Conservation (phyloP, 2,113 vertebrate species). For the Miniopterus natalensis region DNA sequence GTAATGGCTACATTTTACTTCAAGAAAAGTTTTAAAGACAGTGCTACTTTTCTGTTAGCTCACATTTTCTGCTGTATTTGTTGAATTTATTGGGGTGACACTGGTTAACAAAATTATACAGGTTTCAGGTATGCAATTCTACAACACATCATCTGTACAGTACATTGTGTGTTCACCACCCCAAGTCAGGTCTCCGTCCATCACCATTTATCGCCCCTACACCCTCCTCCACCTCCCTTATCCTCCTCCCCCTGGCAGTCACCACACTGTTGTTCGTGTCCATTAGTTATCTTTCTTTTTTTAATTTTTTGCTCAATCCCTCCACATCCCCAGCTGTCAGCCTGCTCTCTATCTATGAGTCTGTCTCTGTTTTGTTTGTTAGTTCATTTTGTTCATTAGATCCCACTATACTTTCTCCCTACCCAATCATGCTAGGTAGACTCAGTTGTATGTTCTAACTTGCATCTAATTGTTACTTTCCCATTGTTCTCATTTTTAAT, state of each 20-base stretch:
- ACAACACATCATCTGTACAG: no score
- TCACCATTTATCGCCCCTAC: no score
- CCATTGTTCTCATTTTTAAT: conserved; percentile 9
- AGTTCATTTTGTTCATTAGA: neutral
- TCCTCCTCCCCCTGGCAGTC: no score
- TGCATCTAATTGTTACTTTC: neutral
- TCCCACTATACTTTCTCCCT: neutral
- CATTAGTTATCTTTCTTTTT: no score
- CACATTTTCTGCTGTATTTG: neutral
- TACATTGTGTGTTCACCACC: no score
- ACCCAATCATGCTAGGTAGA: neutral
- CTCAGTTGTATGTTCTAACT: conserved; percentile 25
- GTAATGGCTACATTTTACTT: conserved; percentile 31
- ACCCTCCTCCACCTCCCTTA: no score
- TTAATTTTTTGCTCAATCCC: no score
- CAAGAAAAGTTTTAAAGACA: conserved; percentile 33
- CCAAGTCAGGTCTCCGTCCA: no score
- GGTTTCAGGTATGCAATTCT: no score
- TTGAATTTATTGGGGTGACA: neutral
- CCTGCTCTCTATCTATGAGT: neutral
- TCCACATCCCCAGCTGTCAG: neutral
- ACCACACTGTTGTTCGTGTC: no score
- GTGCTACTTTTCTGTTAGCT: neutral
- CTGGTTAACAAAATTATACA: no score
- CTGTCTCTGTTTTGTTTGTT: neutral